Percentiles rank a stretch among this genome's conserved stretches.
Evolutionary conservation across 2,888 invertebrate genomes (phyloP).

Genomic region (Mongoloraphidia duomilia): DNA sequence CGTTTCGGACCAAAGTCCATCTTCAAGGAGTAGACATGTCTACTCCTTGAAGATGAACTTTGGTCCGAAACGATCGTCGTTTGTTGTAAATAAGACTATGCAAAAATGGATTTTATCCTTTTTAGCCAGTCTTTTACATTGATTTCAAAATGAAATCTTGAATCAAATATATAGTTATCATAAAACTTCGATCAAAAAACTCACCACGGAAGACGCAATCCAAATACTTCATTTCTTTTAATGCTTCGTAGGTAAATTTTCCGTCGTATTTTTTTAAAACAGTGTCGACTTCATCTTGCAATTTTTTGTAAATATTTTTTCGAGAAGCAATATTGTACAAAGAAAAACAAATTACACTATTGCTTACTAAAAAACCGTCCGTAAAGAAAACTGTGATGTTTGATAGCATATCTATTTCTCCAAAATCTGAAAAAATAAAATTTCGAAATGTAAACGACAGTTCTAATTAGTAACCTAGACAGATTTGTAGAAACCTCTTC

Average conservation of each 20-base stretch:
- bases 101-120: too few species aligned
- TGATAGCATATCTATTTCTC: constrained; percentile 12
- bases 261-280: background rate
- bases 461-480: constrained; percentile 11
- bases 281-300: background rate
- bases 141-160: background rate
- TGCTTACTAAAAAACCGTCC: constrained; percentile 25
- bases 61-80: too few species aligned
- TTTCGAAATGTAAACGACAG: background rate
- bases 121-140: too few species aligned
- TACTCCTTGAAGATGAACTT: too few species aligned
- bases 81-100: too few species aligned
- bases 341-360: constrained; percentile 20
- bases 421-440: constrained; percentile 11
- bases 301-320: constrained; percentile 7
- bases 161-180: too few species aligned
- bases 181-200: too few species aligned
- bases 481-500: too few species aligned
- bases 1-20: too few species aligned
- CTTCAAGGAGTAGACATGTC: too few species aligned
- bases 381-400: constrained; percentile 23
- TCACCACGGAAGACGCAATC: background rate
- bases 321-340: constrained; percentile 21
- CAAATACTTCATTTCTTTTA: background rate
- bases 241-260: background rate